Evolutionary conservation across 2,113 vertebrate genomes (phyloP), one percentile per base, ranked within the genome.

Genomic region (Mohoua ochrocephala): DNA sequence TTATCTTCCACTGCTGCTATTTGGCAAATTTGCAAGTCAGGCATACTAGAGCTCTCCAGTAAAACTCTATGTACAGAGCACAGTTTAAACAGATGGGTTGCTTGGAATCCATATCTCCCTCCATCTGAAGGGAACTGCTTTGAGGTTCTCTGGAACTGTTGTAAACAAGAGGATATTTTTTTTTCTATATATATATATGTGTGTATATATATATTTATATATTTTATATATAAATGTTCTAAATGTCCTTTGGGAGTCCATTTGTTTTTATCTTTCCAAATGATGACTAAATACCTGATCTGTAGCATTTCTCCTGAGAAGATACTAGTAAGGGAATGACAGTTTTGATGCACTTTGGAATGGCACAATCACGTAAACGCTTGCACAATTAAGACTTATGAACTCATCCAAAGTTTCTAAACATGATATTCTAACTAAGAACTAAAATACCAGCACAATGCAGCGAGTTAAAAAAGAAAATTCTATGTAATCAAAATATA

Each of bases 361-460:
- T 98, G 98, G 98, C 98, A 98, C 98, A 98, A 97, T 98, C 96
- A 97, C 97, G 97, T 98, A 98, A 98, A 98, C 98, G 93, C 97
- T 98, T 98, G 98, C 98, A 98, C 97, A 98, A 98, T 98, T 99
- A 99, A 99, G 98, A 99, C 99, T 98, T 98, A 97, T 97, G 97
- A 98, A 98, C 97, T 98, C 97, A 98, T 96, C 97, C 97, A 97
- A 97, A 98, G 97, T 98, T 97, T 97, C 97, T 98, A 98, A 98
- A 97, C 96, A 98, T 91, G 86, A 97, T 96, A 96, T 74, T 93
- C 95, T 97, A 98, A 92, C 97, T 93, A 97, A 95, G 89, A 91
- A 93, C 97, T 97, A 97, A 97, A 97, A 97, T 97, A 97, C 87
- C 97, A 98, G 98, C 98, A 98, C 95, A 97, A 98, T 94, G 91